Conservation (phyloP, 2,113 vertebrate species). For the Poeciliopsis occidentalis region DNA sequence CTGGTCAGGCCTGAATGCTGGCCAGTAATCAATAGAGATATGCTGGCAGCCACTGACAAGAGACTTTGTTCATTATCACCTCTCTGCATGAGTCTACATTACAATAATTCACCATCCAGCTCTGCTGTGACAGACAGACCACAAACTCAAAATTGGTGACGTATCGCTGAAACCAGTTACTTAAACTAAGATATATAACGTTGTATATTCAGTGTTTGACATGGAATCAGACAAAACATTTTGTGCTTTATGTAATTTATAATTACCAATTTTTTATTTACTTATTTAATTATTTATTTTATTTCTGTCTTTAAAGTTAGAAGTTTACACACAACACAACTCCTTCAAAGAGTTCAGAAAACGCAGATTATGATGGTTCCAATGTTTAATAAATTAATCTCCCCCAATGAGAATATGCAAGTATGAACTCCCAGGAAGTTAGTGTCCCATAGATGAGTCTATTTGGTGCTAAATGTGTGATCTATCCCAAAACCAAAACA, state of each 20-base stretch:
- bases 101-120: constrained; percentile 39
- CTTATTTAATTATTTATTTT: no score
- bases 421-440: no score
- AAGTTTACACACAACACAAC: no score
- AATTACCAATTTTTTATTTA: no score
- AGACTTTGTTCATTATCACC: constrained; percentile 63
- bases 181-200: not conserved
- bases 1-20: constrained; percentile 47
- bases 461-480: no score
- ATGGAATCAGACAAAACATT: not conserved
- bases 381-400: no score
- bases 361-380: no score
- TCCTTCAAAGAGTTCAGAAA: no score
- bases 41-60: constrained; percentile 47
- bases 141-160: not conserved
- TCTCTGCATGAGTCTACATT: constrained; percentile 59
- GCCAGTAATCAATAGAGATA: constrained; percentile 62
- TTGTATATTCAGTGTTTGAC: not conserved
- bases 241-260: not conserved
- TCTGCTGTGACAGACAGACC: constrained; percentile 25
- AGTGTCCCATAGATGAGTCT: no score
- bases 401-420: no score
- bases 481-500: no score
- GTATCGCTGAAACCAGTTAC: not conserved
- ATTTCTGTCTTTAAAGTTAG: no score